Evolutionary conservation across 2,888 invertebrate genomes (phyloP).

Genomic region (Drosophila robusta): DNA sequence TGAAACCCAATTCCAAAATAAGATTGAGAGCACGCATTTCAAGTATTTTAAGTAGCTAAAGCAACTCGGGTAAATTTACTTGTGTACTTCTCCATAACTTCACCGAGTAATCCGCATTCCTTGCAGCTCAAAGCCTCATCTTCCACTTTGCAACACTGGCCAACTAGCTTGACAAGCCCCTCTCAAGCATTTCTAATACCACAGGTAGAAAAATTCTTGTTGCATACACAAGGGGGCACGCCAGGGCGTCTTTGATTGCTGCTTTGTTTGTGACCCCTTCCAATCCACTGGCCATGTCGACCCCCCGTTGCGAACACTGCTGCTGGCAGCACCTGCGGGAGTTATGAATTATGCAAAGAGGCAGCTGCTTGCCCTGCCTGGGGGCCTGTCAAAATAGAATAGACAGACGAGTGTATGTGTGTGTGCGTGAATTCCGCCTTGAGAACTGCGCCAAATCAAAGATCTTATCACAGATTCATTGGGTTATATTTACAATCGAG

Average conservation of each 20-base stretch:
- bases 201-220: constrained; percentile 53
- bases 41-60: too few species aligned
- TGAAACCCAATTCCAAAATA: neutral
- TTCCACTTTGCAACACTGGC: constrained; percentile 5
- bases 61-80: neutral
- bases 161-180: neutral
- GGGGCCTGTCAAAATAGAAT: constrained; percentile 53
- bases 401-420: constrained; percentile 1
- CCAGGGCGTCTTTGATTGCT: constrained; percentile 64
- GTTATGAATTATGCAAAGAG: constrained; percentile 74
- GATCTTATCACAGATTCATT: constrained; percentile 50
- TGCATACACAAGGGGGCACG: constrained; percentile 70
- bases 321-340: constrained; percentile 62
- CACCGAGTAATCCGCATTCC: constrained; percentile 2
- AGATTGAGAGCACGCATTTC: too few species aligned
- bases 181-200: constrained; percentile 34
- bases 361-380: constrained; percentile 32
- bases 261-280: constrained; percentile 33
- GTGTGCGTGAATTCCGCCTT: constrained; percentile 20
- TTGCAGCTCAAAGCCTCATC: neutral
- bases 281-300: too few species aligned
- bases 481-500: constrained; percentile 5
- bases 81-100: neutral
- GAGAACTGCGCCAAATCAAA: constrained; percentile 32
- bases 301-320: neutral